Base-by-base conservation (phyloP, 2,888 invertebrate genomes). In the Apotomis turbidana region DNA sequence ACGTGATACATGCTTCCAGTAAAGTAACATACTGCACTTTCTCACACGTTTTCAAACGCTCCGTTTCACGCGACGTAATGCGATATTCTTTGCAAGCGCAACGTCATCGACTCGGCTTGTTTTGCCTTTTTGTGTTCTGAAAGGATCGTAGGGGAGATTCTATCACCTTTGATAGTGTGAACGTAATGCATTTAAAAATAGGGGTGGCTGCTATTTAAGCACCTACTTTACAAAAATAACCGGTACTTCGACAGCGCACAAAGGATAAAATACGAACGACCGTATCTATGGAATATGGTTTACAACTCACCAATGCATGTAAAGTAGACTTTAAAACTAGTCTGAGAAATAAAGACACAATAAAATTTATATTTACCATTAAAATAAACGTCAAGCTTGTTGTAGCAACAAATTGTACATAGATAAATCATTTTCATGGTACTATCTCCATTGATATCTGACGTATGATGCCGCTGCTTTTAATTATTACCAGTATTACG, bases 31-130 rank as follows among this genome's bases (percentile, higher is more conserved):
- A 68, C 55, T 68, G 83, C 81, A 81, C 76, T 76, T 79, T 79
- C 80, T 78, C 85, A 84, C 86, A 86, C 85, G 87, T 88, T 87
- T 88, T 90, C 85, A 87, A 86, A 84, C 85, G 87, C 82, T 84
- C 87, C 87, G 87, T 87, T 88, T 86, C 86, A 84, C 77, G 85
- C 87, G 88, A 85, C 88, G 89, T 88, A 88, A 90, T 88, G 88
- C 87, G 88, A 89, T 88, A 87, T 83, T 85, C 80, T 81, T 80
- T 78, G 88, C 85, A 90, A 88, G 87, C 83, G 84, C 83, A 82
- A 78, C 69, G 71, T 71, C 71, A 68, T 57, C 52, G 59, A 69
- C 59, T 69, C 71, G 57, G 68, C 68, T 52, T 72, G 62, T 72
- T 72, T 64, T 62, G 52, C 68, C 62, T 58, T 63, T 72, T 72